A percentile compares a stretch with the other conserved stretches of the same genome.
These are phyloP conservation scores for Cyprinodon brontotheroides DNA, from an alignment of 2,113 vertebrate species.

Conservation along the genomic window DNA sequence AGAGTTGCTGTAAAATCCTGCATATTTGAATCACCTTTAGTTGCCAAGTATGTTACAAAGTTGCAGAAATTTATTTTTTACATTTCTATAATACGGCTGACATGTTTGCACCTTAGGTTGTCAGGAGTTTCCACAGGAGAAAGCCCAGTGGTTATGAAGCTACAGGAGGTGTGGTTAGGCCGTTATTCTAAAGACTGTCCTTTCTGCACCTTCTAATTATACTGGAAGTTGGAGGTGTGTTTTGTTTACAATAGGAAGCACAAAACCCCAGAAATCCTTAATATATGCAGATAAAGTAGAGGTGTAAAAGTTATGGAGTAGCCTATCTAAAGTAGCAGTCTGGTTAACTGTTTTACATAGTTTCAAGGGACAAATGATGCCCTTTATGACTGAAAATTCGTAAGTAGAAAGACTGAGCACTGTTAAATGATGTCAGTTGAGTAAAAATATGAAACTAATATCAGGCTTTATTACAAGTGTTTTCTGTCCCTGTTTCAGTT, in stretches of 20 bases:
- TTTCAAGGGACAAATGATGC: neutral
- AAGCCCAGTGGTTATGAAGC: constrained; percentile 10
- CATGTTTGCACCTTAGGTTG: neutral
- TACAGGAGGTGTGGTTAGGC: constrained; percentile 2
- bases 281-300: neutral
- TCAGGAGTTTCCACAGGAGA: constrained; percentile 15
- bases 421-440: neutral
- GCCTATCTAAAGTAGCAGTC: neutral
- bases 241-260: neutral
- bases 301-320: neutral
- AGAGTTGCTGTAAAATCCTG: constrained; percentile 71
- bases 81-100: neutral
- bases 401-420: neutral
- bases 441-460: neutral
- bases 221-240: neutral
- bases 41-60: constrained; percentile 43
- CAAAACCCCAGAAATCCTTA: neutral
- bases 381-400: neutral
- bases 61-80: neutral
- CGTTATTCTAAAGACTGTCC: neutral
- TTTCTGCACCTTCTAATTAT: constrained; percentile 16
- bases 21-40: constrained; percentile 48
- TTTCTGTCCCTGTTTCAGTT: neutral
- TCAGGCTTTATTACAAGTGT: neutral
- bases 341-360: neutral